Conservation (phyloP, 2,797 vertebrate genomes). For the Danio albolineatus region DNA sequence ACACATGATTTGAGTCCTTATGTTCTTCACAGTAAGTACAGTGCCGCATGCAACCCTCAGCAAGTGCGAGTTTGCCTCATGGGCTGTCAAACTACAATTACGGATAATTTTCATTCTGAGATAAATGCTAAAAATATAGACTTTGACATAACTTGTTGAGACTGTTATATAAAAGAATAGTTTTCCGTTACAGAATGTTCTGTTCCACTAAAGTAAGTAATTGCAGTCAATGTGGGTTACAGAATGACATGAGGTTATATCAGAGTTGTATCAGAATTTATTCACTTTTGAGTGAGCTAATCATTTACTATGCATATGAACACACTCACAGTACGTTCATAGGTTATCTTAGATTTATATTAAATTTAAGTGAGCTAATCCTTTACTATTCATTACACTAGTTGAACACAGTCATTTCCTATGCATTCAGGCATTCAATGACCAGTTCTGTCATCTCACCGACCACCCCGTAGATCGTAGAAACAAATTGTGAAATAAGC, state of each 20-base stretch:
- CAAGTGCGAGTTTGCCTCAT: not conserved
- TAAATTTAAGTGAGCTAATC: not conserved
- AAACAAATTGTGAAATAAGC: not conserved
- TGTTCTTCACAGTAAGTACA: slow-evolving; percentile 14
- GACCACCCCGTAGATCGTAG: not conserved
- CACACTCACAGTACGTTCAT: no score
- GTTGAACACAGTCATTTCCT: not conserved
- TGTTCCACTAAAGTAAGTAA: not conserved
- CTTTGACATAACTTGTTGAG: not conserved
- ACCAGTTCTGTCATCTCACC: not conserved
- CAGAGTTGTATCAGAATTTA: no score
- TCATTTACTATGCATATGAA: no score
- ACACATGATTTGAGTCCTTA: slow-evolving; percentile 31
- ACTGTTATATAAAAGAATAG: not conserved
- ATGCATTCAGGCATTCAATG: not conserved
- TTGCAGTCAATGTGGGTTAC: not conserved
- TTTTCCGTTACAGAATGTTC: not conserved
- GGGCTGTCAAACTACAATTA: slow-evolving; percentile 18
- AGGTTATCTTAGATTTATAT: no score
- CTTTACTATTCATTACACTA: not conserved
- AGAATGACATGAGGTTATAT: not conserved
- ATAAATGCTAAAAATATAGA: not conserved
- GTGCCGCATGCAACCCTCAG: not conserved
- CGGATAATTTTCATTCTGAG: not conserved
- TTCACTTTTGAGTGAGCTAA: no score